These are phyloP conservation scores for Ctena decussata DNA, from an alignment of 2,888 invertebrate species.

Conservation along the genomic window DNA sequence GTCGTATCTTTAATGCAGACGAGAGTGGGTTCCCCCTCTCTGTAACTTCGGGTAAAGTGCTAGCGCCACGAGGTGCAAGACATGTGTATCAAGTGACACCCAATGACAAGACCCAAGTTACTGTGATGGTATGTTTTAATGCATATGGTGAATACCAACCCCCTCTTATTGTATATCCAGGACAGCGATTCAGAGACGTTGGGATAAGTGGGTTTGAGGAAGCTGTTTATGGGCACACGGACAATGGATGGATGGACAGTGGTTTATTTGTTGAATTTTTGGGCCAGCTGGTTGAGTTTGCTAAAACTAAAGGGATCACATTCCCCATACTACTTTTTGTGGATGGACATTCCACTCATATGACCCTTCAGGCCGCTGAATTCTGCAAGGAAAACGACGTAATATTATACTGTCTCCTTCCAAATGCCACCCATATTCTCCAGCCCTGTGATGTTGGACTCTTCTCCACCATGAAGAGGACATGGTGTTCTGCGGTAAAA, in stretches of 20 bases:
- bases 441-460: slow-evolving; percentile 31
- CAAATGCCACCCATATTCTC: slow-evolving; percentile 46
- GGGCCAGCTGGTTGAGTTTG: background rate
- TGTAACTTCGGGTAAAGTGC: slow-evolving; percentile 8
- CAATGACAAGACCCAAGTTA: slow-evolving; percentile 45
- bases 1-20: slow-evolving; percentile 35
- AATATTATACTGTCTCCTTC: slow-evolving; percentile 47
- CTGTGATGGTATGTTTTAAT: slow-evolving; percentile 45
- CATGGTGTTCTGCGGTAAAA: background rate
- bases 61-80: slow-evolving; percentile 18
- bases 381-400: slow-evolving; percentile 32
- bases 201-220: slow-evolving; percentile 38
- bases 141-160: slow-evolving; percentile 42
- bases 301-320: background rate
- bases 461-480: background rate
- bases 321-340: slow-evolving; percentile 38
- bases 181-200: slow-evolving; percentile 35
- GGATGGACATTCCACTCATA: slow-evolving; percentile 51
- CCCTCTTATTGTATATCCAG: slow-evolving; percentile 51
- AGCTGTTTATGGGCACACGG: slow-evolving; percentile 22
- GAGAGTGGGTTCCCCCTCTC: slow-evolving; percentile 28
- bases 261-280: slow-evolving; percentile 36
- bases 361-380: slow-evolving; percentile 18
- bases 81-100: slow-evolving; percentile 36
- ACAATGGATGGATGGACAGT: slow-evolving; percentile 54